A percentile compares a stretch with the other conserved stretches of the same genome.
phyloP scores from a whole-genome alignment of 2,113 vertebrate species.

The Nymphicus hollandicus region DNA sequence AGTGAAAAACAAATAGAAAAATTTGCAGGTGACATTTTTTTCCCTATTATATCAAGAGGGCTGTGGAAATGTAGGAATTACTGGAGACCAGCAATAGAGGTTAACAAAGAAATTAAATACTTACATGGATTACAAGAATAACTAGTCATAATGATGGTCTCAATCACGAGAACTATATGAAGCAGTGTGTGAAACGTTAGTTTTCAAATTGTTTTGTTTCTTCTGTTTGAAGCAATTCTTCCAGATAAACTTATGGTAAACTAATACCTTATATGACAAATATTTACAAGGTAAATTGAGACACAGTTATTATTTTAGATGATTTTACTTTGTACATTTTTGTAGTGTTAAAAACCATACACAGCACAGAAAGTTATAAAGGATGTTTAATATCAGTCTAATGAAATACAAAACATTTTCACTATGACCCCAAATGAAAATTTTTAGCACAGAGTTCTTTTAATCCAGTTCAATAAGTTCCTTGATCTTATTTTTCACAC shows the following conservation, averaged over 20 bases:
- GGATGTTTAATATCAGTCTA: background rate
- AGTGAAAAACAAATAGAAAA: background rate
- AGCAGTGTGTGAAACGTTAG: background rate
- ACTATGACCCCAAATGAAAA: background rate
- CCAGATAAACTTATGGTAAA: background rate
- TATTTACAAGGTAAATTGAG: background rate
- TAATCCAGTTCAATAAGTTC: constrained; percentile 12
- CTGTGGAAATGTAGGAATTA: background rate
- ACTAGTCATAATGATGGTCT: background rate
- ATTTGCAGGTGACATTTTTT: background rate
- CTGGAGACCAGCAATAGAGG: background rate
- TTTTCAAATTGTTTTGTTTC: background rate
- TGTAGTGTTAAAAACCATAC: background rate
- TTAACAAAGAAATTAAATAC: background rate
- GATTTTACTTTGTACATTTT: background rate
- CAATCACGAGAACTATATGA: background rate
- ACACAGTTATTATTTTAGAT: background rate
- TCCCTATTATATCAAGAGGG: background rate
- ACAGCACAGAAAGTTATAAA: background rate
- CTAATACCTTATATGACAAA: background rate
- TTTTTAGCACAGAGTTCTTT: background rate
- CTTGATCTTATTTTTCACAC: constrained; percentile 40
- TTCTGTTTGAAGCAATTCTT: background rate
- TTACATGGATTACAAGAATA: background rate
- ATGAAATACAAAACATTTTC: constrained; percentile 3